Base-by-base conservation (phyloP, 1,140 invertebrate species). In the Caenorhabditis latens region DNA sequence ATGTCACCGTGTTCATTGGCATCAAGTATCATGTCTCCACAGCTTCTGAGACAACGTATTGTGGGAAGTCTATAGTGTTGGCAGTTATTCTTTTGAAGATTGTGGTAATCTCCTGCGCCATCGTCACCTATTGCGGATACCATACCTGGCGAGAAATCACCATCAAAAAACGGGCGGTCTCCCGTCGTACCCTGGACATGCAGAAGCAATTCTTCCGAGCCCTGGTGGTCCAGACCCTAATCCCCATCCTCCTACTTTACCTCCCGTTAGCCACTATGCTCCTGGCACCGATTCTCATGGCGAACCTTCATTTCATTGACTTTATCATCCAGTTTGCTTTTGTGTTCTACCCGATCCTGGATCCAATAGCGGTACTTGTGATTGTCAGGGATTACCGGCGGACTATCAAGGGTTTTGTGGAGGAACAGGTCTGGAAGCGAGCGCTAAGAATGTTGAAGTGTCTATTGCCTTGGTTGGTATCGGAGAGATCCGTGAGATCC, bases 151-250 rank as follows among this genome's bases (percentile, higher is more conserved):
- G n/a, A 32, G 71, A 79, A 11, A 79, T 79, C 9, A 19, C 71
- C 7, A 50, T 79, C 46, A 79, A 79, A 32, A 50, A 16, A 14
- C 43, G 71, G 5, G 21, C n/a, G 2, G 71, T 79, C n/a, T 79
- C 71, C 8, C 16, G 71, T 11, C 46, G 71, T 11, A 79, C 71
- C 21, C 46, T 79, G 5, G 71, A 79, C 46, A 79, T 79, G 71
- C 71, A 79, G 24, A 16, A n/a, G 0, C 71, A 79, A 32, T 79
- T 79, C 14, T 79, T 79, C 71, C 19, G 71, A 21, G 71, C 71
- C 4, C 46, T 79, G 4, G 71, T 79, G 1, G 71, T n/a, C 42
- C 71, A 79, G 14, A 79, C 71, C 24, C 46, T 79, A 2, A 79
- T 79, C 13, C 71, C 71, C 32, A 6, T 79, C 11, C 53, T 79